A percentile compares a stretch with the other conserved stretches of the same genome.
Evolutionary conservation across 2,888 invertebrate species (phyloP).

Genomic region (Metopia argyrocephala): DNA sequence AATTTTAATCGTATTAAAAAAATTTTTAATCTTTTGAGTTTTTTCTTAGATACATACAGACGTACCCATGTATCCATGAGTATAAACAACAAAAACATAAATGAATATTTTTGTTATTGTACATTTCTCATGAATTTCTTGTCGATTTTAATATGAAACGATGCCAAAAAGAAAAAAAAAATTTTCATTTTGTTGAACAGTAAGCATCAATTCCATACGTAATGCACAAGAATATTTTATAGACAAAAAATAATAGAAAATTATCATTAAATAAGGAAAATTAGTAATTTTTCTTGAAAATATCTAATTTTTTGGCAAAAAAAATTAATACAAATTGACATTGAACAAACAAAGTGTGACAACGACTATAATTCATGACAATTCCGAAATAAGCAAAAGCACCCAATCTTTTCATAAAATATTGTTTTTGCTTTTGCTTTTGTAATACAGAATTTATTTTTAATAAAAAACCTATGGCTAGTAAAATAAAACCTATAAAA

Average conservation of each 20-base stretch:
- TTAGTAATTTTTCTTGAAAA: background rate
- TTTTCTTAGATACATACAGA: background rate
- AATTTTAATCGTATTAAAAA: background rate
- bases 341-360: constrained; percentile 58
- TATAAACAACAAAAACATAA: background rate
- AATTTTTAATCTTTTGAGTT: background rate
- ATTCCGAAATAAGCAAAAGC: background rate
- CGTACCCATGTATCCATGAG: background rate
- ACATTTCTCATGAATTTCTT: constrained; percentile 1
- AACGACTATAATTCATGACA: constrained; percentile 31
- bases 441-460: constrained; percentile 14
- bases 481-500: no score
- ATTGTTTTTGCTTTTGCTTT: background rate
- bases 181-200: constrained; percentile 34
- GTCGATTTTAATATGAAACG: constrained; percentile 30
- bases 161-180: constrained; percentile 28
- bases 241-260: constrained; percentile 7
- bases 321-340: constrained; percentile 49
- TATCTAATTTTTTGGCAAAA: constrained; percentile 35
- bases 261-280: background rate
- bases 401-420: background rate
- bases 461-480: background rate
- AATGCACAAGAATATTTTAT: background rate
- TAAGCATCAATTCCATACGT: constrained; percentile 3
- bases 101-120: constrained; percentile 8